Base-by-base conservation (phyloP, 2,888 invertebrate species). In the Holacanthella duospinosa region DNA sequence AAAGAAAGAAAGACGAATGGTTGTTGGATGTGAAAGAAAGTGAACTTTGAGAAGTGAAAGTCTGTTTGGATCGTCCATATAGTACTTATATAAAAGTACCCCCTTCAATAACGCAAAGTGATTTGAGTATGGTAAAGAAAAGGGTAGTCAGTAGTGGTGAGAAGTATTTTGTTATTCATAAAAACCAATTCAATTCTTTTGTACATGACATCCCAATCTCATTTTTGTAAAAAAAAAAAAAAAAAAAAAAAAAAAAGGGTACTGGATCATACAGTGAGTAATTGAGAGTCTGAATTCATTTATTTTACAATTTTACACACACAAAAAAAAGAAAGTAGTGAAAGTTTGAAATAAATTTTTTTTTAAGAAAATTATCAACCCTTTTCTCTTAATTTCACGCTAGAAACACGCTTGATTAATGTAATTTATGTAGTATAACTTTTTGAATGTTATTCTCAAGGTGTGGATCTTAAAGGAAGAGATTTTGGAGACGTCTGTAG, bases 1-100 rank as follows among this genome's bases (percentile, higher is more conserved):
- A 59, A 48, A n/a, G n/a, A n/a, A n/a, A n/a, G n/a, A 43, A 66
- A 66, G 66, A 66, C 66, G 66, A 66, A 66, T 66, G 66, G 64
- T 27, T 64, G 64, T 55, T 28, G 55, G 55, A 55, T 55, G 26
- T 12, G 55, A 26, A 55, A n/a, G n/a, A 55, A 48, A 48, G 48
- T 48, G 48, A 48, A 21, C 19, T 4, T 48, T 4, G 6, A 48
- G 21, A 48, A 21, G 9, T 16, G n/a, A 48, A 48, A 21, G 12
- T 4, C 19, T 9, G 48, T n/a, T n/a, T 48, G 19, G n/a, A 48
- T 36, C 36, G 9, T 16, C 48, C 4, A 21, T 48, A 21, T 21
- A 48, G 12, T n/a, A 21, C 16, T 48, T 9, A n/a, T n/a, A n/a
- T n/a, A n/a, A n/a, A n/a, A n/a, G n/a, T n/a, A n/a, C n/a, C n/a